Evolutionary conservation across 2,113 vertebrate genomes (phyloP).

Genomic region (Pluvialis apricaria): DNA sequence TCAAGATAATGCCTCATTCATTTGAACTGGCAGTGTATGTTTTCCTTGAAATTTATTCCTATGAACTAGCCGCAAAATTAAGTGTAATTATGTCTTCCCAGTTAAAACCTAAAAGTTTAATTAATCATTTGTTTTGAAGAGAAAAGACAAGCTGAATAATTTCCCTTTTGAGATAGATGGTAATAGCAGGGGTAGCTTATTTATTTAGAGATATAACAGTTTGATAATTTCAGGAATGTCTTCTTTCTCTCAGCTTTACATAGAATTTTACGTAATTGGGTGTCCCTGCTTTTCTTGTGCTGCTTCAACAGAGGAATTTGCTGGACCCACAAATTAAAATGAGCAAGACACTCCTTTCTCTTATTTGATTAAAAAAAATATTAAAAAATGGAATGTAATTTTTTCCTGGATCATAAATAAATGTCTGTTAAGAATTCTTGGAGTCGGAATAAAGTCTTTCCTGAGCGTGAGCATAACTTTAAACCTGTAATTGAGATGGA

Average conservation of each 20-base stretch:
- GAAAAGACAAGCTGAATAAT: neutral
- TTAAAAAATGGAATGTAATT: rapidly evolving
- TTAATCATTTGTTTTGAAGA: neutral
- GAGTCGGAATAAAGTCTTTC: neutral
- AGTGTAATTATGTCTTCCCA: neutral
- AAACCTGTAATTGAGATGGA: neutral
- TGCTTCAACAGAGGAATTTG: neutral
- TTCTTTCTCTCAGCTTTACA: neutral
- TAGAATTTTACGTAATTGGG: neutral
- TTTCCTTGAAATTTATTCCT: neutral
- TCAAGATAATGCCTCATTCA: neutral
- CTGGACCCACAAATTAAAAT: neutral
- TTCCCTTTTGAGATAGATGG: neutral
- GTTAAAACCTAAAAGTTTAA: neutral
- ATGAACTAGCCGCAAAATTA: neutral
- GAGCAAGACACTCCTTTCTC: neutral
- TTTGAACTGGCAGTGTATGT: neutral
- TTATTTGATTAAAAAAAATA: neutral
- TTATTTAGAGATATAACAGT: neutral
- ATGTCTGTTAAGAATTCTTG: neutral
- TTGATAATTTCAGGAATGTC: neutral
- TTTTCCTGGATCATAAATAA: neutral
- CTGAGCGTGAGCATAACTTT: neutral
- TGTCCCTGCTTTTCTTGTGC: neutral
- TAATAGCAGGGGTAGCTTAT: neutral